These are phyloP conservation scores for Sula dactylatra DNA, from an alignment of 2,113 vertebrate species.

Conservation along the genomic window DNA sequence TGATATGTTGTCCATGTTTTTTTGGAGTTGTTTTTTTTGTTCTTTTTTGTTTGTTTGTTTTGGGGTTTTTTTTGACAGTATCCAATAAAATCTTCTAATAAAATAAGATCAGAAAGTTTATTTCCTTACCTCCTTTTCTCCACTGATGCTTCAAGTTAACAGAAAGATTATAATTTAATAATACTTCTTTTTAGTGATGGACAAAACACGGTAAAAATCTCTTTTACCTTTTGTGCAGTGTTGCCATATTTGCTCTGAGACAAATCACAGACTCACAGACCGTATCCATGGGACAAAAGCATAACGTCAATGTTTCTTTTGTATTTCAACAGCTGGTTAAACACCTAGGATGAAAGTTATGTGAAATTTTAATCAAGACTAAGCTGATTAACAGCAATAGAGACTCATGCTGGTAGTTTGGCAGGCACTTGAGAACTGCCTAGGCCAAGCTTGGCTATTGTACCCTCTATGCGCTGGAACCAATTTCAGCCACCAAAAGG, in stretches of 20 bases:
- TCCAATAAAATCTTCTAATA: not conserved
- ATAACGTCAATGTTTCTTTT: not conserved
- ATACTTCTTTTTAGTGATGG: not conserved
- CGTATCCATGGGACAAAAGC: not conserved
- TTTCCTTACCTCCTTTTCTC: not conserved
- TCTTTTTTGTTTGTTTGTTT: no score
- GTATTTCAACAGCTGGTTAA: not conserved
- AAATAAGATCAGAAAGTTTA: not conserved
- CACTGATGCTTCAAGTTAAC: not conserved
- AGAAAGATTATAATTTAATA: not conserved
- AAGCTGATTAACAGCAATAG: not conserved
- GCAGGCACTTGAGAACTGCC: not conserved
- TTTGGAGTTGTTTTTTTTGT: no score
- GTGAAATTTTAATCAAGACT: not conserved
- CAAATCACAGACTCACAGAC: not conserved
- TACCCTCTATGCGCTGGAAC: not conserved
- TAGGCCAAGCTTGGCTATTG: not conserved
- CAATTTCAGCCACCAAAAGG: not conserved
- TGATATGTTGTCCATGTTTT: not conserved
- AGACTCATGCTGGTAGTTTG: not conserved
- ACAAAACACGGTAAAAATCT: not conserved
- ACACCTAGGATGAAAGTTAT: not conserved
- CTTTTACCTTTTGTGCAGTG: not conserved
- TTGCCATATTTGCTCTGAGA: not conserved
- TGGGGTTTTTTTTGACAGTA: not conserved